Evolutionary conservation across 2,797 vertebrate genomes (phyloP), one percentile per base, ranked within the genome.

Genomic region (Mormyrops attenuatus): DNA sequence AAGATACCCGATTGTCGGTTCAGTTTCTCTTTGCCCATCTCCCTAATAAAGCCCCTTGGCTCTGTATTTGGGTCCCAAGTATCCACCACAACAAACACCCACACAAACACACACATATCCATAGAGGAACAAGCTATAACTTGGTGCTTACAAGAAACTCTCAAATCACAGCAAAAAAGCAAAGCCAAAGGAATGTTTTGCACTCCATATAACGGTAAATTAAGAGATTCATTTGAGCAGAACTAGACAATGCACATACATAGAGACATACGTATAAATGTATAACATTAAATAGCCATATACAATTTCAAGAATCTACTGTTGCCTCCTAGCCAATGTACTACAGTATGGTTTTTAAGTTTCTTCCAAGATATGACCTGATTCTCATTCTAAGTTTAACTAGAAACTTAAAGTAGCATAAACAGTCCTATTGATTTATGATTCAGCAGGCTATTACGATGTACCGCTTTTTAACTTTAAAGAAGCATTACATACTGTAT

Each of bases 381-480:
- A 80, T 80, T 80, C 73, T 41, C 73, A 41, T 80, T 80, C 73
- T 44, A 44, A 80, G 73, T 80, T 80, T 80, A 80, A 44, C 38
- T 80, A 80, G 30, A 77, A 77, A 77, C 69, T 77, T 77, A 77
- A 80, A 80, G 66, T 69, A 80, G 38, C 34, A 38, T 80, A 80
- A 80, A 41, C 15, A 7, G 34, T 44, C 73, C 34, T 41, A 80
- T 20, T 80, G 73, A 80, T 80, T 44, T 80, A 80, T 80, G 5
- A 80, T 80, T 80, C 73, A 41, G 17, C 17, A 17, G 38, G 34
- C 17, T 80, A 80, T 80, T 44, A 80, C 66, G 4, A 34, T 69
- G 26, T 20, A 80, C 38, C 44, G 17, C 69, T 8, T 44, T 80
- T 41, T 44, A 44, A 38, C 73, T 1, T 80, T n/a, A 80, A 77